These are phyloP conservation scores for Meandrina meandrites DNA, from an alignment of 92 coral and sea anemone species.

Conservation along the genomic window DNA sequence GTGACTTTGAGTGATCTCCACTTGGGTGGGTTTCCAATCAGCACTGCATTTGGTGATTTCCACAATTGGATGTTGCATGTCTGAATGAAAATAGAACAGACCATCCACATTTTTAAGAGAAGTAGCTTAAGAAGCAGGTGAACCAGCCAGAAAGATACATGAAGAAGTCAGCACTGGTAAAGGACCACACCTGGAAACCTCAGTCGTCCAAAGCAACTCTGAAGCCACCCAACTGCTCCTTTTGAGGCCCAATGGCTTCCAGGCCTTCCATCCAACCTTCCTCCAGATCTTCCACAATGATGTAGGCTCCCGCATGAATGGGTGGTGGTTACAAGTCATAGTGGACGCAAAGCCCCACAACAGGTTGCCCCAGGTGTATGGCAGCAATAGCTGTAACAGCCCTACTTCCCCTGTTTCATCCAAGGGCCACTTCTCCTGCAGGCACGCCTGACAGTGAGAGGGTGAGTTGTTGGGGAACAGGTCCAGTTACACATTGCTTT, in stretches of 20 bases:
- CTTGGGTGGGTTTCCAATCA: background rate
- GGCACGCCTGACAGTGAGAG: background rate
- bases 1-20: background rate
- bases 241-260: background rate
- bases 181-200: background rate
- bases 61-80: background rate
- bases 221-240: background rate
- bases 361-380: background rate
- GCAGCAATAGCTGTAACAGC: background rate
- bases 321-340: background rate
- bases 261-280: background rate
- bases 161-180: background rate
- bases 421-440: background rate
- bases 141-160: background rate
- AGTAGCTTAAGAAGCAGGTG: background rate
- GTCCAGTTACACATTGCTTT: background rate
- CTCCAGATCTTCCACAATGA: background rate
- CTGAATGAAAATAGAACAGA: background rate
- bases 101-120: background rate
- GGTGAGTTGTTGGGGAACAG: background rate
- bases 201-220: background rate
- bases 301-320: background rate
- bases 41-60: background rate
- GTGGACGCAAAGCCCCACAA: background rate
- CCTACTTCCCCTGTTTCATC: constrained; percentile 4